Evolutionary conservation across 2,797 vertebrate species (phyloP).

Genomic region (Knipowitschia caucasica): DNA sequence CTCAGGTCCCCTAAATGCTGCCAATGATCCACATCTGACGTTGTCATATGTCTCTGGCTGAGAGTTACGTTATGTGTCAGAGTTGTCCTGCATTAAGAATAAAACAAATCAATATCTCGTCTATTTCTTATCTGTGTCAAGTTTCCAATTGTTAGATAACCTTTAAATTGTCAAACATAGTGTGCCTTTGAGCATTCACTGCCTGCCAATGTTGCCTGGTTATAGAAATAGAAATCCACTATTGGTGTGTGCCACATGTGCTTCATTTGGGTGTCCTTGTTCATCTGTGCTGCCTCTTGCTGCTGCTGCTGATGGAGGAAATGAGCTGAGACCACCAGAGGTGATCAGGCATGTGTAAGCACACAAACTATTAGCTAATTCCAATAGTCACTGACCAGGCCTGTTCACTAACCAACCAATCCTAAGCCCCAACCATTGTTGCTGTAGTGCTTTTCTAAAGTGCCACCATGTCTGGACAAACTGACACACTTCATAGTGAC

Average conservation of each 20-base stretch:
- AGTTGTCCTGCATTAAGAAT: constrained; percentile 56
- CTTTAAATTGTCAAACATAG: neutral
- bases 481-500: constrained; percentile 79
- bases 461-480: constrained; percentile 77
- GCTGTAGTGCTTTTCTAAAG: constrained; percentile 67
- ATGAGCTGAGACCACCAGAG: constrained; percentile 79
- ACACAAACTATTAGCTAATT: constrained; percentile 55
- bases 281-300: constrained; percentile 48
- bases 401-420: constrained; percentile 59
- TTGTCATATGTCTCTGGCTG: constrained; percentile 32
- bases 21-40: constrained; percentile 56
- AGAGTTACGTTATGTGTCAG: constrained; percentile 52
- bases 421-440: constrained; percentile 48
- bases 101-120: constrained; percentile 33
- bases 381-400: constrained; percentile 60
- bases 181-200: constrained; percentile 17
- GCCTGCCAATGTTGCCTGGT: constrained; percentile 38
- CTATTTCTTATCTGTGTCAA: constrained; percentile 45
- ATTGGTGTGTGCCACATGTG: constrained; percentile 53
- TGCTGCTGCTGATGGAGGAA: constrained; percentile 71
- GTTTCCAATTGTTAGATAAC: constrained; percentile 12
- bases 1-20: constrained; percentile 35
- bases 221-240: constrained; percentile 38
- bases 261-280: constrained; percentile 65
- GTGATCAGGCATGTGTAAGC: constrained; percentile 66